Conservation (phyloP, 2,797 vertebrate genomes). For the Phrynocephalus guinanensis region DNA sequence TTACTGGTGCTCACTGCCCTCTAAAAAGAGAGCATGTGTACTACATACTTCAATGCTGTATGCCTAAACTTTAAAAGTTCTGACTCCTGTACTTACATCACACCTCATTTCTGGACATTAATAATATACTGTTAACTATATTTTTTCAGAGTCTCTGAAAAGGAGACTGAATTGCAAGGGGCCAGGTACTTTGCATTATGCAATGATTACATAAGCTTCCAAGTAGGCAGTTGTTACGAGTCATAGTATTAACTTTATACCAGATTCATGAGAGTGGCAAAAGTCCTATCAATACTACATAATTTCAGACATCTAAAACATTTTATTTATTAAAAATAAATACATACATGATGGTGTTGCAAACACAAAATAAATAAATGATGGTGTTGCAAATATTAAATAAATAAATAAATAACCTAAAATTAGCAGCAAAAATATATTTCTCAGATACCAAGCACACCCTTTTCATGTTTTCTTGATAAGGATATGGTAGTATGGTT, state of each 20-base stretch:
- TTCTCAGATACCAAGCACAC: background rate
- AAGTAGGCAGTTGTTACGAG: conserved; percentile 66
- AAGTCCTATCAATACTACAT: conserved; percentile 55
- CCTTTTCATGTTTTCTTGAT: conserved; percentile 1
- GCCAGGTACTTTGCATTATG: conserved; percentile 66
- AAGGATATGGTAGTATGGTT: background rate
- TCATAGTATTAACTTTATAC: conserved; percentile 60
- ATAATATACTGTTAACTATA: conserved; percentile 39
- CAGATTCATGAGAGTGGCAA: conserved; percentile 49
- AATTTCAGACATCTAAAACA: conserved; percentile 19
- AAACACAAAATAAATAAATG: too few species aligned
- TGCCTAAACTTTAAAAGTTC: conserved; percentile 11
- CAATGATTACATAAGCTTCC: conserved; percentile 73
- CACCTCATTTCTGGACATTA: background rate
- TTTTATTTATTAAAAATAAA: too few species aligned
- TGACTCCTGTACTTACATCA: conserved; percentile 36
- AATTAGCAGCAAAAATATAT: too few species aligned
- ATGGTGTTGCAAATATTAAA: too few species aligned
- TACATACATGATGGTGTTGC: too few species aligned
- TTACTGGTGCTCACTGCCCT: background rate
- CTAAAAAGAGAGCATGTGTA: background rate
- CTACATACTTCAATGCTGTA: conserved; percentile 36
- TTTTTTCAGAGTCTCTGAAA: conserved; percentile 66
- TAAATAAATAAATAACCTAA: too few species aligned
- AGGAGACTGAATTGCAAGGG: conserved; percentile 34